phyloP scores from a whole-genome alignment of 2,888 invertebrate genomes.

The Cataglyphis cursor region DNA sequence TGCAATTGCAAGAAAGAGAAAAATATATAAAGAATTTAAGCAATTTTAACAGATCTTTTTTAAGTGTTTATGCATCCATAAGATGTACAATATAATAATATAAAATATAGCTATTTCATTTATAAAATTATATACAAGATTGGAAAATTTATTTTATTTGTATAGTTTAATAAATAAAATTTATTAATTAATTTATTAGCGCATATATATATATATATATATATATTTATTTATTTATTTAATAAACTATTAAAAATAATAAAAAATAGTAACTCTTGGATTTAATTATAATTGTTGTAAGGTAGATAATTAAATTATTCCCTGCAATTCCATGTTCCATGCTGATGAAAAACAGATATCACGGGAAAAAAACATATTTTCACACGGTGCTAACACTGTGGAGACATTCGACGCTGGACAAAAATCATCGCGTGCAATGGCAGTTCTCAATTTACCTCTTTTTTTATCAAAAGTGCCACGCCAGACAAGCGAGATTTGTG shows the following conservation, averaged over 20 bases:
- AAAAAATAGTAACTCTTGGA: too few species aligned
- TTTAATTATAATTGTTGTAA: too few species aligned
- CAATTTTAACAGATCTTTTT: background rate
- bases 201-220: too few species aligned
- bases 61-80: background rate
- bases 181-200: too few species aligned
- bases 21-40: background rate
- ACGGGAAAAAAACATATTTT: slow-evolving; percentile 51
- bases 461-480: slow-evolving; percentile 43
- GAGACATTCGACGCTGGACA: slow-evolving; percentile 24
- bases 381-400: slow-evolving; percentile 50
- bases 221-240: background rate
- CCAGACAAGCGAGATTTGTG: slow-evolving; percentile 28
- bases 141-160: background rate
- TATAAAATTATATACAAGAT: background rate
- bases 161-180: too few species aligned
- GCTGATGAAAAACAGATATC: slow-evolving; percentile 29
- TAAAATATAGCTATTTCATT: background rate
- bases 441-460: slow-evolving; percentile 36
- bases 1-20: background rate
- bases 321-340: background rate
- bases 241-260: background rate
- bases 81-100: background rate
- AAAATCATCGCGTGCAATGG: slow-evolving; percentile 36
- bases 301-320: background rate